Base-by-base conservation (phyloP, 2,797 vertebrate species). In the Tragopan temminckii region DNA sequence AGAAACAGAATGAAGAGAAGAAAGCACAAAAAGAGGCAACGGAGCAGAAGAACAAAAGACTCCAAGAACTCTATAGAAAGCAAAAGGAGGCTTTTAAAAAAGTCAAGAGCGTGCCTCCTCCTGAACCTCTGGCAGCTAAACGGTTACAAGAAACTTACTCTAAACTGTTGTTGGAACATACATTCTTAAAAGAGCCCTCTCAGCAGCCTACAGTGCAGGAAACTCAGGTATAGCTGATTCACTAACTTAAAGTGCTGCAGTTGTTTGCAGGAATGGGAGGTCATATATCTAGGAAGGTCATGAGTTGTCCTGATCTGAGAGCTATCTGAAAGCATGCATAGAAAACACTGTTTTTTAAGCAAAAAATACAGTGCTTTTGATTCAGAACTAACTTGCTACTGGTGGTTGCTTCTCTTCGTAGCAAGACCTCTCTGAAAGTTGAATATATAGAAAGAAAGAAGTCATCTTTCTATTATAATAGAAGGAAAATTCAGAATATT, bases 11-110 rank as follows among this genome's bases (percentile, higher is more conserved):
- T 3, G 99, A 99, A 84, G 99, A 99, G 95, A 99, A 98, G 94
- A 98, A 98, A 77, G 98, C 98, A 35, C 98, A 98, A 86, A 98
- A 97, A 68, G 99, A 99, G 95, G 99, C 99, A 81, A 98, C 98
- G 2, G 99, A 99, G 80, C 98, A 98, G 95, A 99, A 98, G 97
- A 99, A 98, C 96, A 99, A 98, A 96, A 98, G 99, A 31, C 97
- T 99, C 19, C 98, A 99, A 89, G 99, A 99, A 85, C 98, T 99
- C 55, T 99, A 99, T 96, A 98, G 97, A 94, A 99, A 98, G 96
- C 99, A 99, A 96, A 98, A 97, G 90, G 98, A 98, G 79, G 98
- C 97, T 75, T 95, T 98, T 35, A 58, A 85, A 87, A 97, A 98
- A 96, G 95, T 93, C 19, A 98, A 93, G 91, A 94, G 85, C 2